Percentiles rank a stretch among this genome's conserved stretches.
These are phyloP conservation scores for Crax fasciolata DNA, from an alignment of 2,797 vertebrate species.

Conservation along the genomic window DNA sequence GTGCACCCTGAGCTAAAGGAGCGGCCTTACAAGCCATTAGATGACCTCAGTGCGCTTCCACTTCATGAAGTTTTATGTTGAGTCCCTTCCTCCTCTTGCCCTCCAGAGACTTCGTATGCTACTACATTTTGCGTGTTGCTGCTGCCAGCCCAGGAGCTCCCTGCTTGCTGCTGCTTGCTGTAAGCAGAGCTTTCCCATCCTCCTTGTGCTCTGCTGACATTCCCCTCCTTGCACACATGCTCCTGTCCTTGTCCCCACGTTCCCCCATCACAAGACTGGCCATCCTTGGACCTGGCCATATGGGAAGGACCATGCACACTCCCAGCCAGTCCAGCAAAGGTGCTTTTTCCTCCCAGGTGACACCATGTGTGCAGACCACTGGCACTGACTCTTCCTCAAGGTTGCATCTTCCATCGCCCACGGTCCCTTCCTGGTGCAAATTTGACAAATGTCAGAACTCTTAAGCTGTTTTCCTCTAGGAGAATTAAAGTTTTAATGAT, in stretches of 20 bases:
- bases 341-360: background rate
- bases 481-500: slow-evolving; percentile 55
- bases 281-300: background rate
- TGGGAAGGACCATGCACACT: background rate
- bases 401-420: background rate
- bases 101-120: background rate
- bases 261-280: accelerated
- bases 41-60: background rate
- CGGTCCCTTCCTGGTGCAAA: background rate
- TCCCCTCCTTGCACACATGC: background rate
- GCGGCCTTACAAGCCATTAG: background rate
- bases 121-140: background rate
- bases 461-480: background rate
- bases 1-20: background rate
- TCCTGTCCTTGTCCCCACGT: background rate
- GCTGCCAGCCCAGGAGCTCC: background rate
- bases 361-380: no score
- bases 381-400: background rate
- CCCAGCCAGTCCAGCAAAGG: background rate
- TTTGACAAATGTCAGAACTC: slow-evolving; percentile 20
- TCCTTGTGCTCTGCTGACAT: background rate
- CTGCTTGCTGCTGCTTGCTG: background rate
- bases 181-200: background rate
- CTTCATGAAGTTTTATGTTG: slow-evolving; percentile 4
- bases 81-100: background rate